A percentile compares a stretch with the other conserved stretches of the same genome.
Conservation (phyloP, 2,797 vertebrate species). For the Micrastur ruficollis region DNA sequence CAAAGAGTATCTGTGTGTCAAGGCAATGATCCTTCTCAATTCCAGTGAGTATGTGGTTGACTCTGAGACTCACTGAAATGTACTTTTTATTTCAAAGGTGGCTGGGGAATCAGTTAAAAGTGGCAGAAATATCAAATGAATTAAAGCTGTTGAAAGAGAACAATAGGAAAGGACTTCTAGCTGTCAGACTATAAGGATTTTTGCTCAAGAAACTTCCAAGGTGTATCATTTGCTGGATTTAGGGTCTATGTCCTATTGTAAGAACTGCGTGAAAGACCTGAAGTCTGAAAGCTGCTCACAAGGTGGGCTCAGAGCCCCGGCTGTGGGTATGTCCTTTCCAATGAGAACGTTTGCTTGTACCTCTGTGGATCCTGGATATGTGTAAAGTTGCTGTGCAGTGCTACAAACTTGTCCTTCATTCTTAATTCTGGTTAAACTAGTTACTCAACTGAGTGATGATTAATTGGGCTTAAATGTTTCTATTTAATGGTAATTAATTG, state of each 20-base stretch:
- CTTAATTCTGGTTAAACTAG: not conserved
- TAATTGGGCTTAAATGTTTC: not conserved
- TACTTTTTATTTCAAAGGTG: not conserved
- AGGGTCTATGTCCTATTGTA: not conserved
- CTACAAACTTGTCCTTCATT: not conserved
- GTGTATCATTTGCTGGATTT: not conserved
- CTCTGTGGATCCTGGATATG: not conserved
- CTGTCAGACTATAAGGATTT: not conserved
- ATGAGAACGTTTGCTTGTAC: not conserved
- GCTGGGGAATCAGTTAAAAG: not conserved
- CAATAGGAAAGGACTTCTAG: not conserved
- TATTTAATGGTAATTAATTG: not conserved
- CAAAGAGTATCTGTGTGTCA: conserved; percentile 95
- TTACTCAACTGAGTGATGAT: not conserved
- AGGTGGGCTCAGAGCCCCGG: not conserved
- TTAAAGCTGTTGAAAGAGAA: not conserved
- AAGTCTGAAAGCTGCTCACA: not conserved
- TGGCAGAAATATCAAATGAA: not conserved
- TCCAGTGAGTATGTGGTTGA: conserved; percentile 87
- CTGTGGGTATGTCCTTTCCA: not conserved
- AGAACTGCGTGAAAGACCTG: not conserved
- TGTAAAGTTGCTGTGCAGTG: not conserved
- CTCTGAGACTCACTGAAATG: not conserved
- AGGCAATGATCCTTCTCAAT: conserved; percentile 98
- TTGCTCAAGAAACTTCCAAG: not conserved